These are phyloP conservation scores for Beris morrisii DNA, from an alignment of 2,888 invertebrate genomes.

Conservation along the genomic window DNA sequence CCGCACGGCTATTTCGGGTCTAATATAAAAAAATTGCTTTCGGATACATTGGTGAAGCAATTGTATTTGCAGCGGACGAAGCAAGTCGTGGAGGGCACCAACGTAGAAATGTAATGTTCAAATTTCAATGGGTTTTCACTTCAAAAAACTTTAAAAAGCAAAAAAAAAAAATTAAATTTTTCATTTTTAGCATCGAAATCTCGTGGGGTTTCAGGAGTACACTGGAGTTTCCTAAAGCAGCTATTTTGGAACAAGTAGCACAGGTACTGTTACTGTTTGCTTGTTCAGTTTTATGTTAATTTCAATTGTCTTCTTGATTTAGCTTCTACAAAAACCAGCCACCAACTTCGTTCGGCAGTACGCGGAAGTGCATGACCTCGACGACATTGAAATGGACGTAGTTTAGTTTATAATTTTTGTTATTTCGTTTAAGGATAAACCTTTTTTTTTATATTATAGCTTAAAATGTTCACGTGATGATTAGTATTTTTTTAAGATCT, in stretches of 20 bases:
- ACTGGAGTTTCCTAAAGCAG: constrained; percentile 44
- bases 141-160: background rate
- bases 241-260: constrained; percentile 43
- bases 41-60: constrained; percentile 46
- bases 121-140: background rate
- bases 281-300: constrained; percentile 11
- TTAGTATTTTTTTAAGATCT: too few relatives aligned
- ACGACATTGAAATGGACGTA: constrained; percentile 17
- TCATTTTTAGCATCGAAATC: constrained; percentile 41
- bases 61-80: constrained; percentile 45
- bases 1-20: constrained; percentile 43
- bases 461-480: too few relatives aligned
- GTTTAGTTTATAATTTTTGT: too few relatives aligned
- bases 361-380: constrained; percentile 38
- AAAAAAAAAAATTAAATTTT: background rate
- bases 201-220: constrained; percentile 45
- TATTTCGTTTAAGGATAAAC: too few relatives aligned
- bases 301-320: constrained; percentile 16
- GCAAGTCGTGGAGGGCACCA: constrained; percentile 41
- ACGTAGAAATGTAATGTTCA: constrained; percentile 40
- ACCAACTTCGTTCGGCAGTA: constrained; percentile 43
- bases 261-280: constrained; percentile 39
- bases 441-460: too few relatives aligned
- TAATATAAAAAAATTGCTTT: constrained; percentile 45
- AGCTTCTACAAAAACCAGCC: constrained; percentile 44